A percentile compares a stretch with the other conserved stretches of the same genome.
These are phyloP conservation scores for Papilio protenor DNA, from an alignment of 2,888 invertebrate genomes.

Conservation along the genomic window DNA sequence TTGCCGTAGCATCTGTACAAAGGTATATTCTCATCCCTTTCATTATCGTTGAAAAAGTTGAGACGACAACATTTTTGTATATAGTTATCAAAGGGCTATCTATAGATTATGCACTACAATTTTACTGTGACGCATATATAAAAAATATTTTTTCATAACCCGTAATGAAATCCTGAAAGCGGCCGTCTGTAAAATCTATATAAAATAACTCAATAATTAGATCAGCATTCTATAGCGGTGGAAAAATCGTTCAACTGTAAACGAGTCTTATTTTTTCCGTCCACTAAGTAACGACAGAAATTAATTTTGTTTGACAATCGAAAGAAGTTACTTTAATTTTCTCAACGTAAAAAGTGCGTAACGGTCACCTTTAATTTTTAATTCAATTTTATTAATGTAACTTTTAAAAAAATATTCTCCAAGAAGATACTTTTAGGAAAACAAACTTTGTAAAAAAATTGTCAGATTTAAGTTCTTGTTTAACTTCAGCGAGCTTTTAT, in stretches of 20 bases:
- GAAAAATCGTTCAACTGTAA: conserved; percentile 33
- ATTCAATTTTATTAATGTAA: background rate
- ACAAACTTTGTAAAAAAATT: background rate
- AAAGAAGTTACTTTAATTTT: background rate
- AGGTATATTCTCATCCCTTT: too few relatives aligned
- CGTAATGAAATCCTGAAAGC: conserved; percentile 26
- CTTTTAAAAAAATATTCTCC: background rate
- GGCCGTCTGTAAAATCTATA: conserved; percentile 25
- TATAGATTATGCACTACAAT: background rate
- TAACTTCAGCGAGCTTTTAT: background rate
- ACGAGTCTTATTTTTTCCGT: conserved; percentile 25
- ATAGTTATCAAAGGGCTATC: background rate
- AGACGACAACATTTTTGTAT: background rate
- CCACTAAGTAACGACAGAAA: conserved; percentile 12
- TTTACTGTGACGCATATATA: background rate
- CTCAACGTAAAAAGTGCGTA: background rate
- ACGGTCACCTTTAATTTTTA: background rate
- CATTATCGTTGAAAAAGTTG: background rate
- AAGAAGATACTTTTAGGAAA: background rate
- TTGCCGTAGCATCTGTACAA: background rate
- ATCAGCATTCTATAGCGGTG: conserved; percentile 21
- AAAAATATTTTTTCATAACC: background rate
- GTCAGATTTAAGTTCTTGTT: background rate
- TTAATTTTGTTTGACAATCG: background rate
- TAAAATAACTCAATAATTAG: conserved; percentile 38